These are phyloP conservation scores for Prionace glauca DNA, from an alignment of 2,797 vertebrate genomes.

Conservation along the genomic window DNA sequence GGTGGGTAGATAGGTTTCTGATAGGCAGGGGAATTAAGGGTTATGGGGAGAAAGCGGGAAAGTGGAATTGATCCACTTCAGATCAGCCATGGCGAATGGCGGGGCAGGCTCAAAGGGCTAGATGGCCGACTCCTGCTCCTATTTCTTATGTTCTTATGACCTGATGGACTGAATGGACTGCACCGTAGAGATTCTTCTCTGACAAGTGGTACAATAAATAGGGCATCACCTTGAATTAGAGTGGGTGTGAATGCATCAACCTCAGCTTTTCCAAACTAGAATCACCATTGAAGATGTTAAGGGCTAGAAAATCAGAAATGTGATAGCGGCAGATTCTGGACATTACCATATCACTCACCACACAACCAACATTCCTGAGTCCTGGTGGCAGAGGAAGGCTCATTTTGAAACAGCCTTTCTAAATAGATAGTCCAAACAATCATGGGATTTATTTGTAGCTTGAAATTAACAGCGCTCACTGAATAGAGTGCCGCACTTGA, in stretches of 20 bases:
- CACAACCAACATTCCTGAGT: neutral
- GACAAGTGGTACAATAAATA: neutral
- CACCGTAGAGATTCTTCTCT: no score
- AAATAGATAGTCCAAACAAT: conserved; percentile 30
- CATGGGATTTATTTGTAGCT: conserved; percentile 22
- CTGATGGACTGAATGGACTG: no score
- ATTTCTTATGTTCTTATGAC: no score
- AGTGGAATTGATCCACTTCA: no score
- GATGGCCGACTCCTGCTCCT: no score
- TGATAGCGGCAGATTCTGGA: no score
- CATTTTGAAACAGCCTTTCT: conserved; percentile 24
- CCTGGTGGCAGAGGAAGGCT: neutral
- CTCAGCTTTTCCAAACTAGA: neutral
- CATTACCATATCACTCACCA: neutral
- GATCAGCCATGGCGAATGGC: no score
- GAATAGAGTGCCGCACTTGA: conserved; percentile 15
- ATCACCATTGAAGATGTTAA: neutral
- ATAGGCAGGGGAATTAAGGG: no score
- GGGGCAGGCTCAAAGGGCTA: no score
- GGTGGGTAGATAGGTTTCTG: no score
- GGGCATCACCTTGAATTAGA: neutral
- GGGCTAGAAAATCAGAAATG: neutral
- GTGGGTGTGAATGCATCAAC: neutral
- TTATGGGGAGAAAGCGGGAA: no score
- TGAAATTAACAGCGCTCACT: neutral